Evolutionary conservation across 2,888 invertebrate species (phyloP), one percentile per base, ranked within the genome.

Genomic region (Melangyna quadrimaculata): DNA sequence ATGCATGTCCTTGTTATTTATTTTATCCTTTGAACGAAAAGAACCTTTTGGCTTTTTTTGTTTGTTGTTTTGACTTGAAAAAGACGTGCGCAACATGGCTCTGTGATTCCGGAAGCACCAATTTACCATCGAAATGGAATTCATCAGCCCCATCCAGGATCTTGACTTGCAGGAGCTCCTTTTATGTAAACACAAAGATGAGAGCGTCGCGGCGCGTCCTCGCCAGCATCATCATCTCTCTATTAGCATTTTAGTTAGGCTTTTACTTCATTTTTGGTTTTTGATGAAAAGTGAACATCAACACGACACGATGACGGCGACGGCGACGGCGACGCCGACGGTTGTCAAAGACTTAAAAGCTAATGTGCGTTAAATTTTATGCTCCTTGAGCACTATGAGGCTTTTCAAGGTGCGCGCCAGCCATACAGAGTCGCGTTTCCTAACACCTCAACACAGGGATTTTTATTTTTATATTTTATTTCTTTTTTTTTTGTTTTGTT

Each of bases 311-410:
- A n/a, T n/a, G n/a, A n/a, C n/a, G n/a, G 22, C 29, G 14, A 10
- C 59, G 12, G 3, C 17, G 19, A 24, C 40, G 17, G 4, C 14
- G 57, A 10, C 19, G 9, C 2, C 5, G 32, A 12, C 17, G 14
- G 35, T 35, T 9, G 77, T 77, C 72, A 86, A 86, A 86, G 81
- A 78, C 70, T 86, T 70, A 65, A 73, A 77, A 48, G 86, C 86
- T 81, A 81, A 86, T 86, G 57, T 81, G 86, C 86, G 86, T 86
- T 81, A 80, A 86, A 67, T 86, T 86, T 63, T 55, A 69, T 73
- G 86, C 72, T 73, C 8, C 81, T 86, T 86, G 72, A 81, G 81
- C 86, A 78, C 69, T 72, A 24, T 37, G 53, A 63, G 59, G 72
- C 61, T 69, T 86, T 86, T 86, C 37, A 70, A 73, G 86, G 80